These are phyloP conservation scores for Euleptes europaea DNA, from an alignment of 2,113 vertebrate species.

Conservation along the genomic window DNA sequence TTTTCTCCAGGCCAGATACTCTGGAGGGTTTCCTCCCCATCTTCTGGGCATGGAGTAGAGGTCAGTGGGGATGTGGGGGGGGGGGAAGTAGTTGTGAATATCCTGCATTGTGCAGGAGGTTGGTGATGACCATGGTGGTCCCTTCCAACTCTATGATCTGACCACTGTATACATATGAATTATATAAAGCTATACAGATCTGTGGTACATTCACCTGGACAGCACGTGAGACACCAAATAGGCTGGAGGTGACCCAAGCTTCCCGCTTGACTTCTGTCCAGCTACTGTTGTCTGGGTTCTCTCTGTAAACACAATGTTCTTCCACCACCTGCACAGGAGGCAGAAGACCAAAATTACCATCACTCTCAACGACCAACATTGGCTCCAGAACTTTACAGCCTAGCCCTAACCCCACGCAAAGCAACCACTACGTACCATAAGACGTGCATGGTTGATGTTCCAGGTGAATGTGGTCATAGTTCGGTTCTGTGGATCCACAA, in stretches of 20 bases:
- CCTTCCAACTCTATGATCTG: no score
- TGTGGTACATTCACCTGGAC: slow-evolving; percentile 84
- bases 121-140: no score
- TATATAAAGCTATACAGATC: not conserved
- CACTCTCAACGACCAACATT: rapidly evolving
- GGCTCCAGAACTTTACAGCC: not conserved
- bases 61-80: no score
- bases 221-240: slow-evolving; percentile 90
- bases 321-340: slow-evolving; percentile 80
- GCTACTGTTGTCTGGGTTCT: slow-evolving; percentile 87
- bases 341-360: not conserved
- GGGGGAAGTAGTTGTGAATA: no score
- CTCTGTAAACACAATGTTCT: slow-evolving; percentile 89
- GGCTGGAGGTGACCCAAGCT: slow-evolving; percentile 93
- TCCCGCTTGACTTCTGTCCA: slow-evolving; percentile 94
- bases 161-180: not conserved
- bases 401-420: rapidly evolving
- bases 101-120: no score
- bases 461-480: slow-evolving; percentile 95
- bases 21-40: no score
- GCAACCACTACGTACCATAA: slow-evolving; percentile 82
- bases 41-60: no score
- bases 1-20: no score
- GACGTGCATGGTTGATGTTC: slow-evolving; percentile 93
- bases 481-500: slow-evolving; percentile 91